Percentiles rank a stretch among this genome's conserved stretches.
phyloP scores from a whole-genome alignment of 2,888 invertebrate species.

The Pseudococcus longispinus region DNA sequence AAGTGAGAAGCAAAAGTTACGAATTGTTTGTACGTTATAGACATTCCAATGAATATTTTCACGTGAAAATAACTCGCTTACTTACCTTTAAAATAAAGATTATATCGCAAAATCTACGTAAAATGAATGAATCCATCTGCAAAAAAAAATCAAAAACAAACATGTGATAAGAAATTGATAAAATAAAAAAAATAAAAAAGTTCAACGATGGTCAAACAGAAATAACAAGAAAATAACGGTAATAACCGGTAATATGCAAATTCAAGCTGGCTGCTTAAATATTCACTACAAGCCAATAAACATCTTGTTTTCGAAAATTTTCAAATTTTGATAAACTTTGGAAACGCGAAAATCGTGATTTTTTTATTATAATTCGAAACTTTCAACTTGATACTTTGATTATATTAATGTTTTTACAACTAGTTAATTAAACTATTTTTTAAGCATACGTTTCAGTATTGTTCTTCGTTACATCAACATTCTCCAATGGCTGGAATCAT shows the following conservation, averaged over 20 bases:
- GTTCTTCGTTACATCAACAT: neutral
- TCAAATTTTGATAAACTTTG: neutral
- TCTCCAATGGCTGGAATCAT: slow-evolving; percentile 39
- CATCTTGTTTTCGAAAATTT: neutral
- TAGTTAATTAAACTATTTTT: neutral
- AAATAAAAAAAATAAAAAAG: neutral
- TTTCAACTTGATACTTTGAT: neutral
- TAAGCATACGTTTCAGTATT: neutral
- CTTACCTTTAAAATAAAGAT: neutral
- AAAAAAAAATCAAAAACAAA: no score
- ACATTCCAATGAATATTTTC: neutral
- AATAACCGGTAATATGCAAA: neutral
- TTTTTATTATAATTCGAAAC: neutral
- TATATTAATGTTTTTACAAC: neutral
- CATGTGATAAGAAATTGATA: neutral
- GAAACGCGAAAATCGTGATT: no score
- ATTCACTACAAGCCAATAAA: neutral
- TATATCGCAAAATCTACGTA: neutral
- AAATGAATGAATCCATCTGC: neutral
- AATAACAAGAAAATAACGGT: neutral
- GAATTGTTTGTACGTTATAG: neutral
- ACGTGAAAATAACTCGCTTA: neutral
- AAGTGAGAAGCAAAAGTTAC: slow-evolving; percentile 10
- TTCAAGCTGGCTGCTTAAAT: neutral
- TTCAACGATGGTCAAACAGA: neutral